These are phyloP conservation scores for Protobothrops mucrosquamatus DNA, from an alignment of 2,113 vertebrate genomes.

Conservation along the genomic window DNA sequence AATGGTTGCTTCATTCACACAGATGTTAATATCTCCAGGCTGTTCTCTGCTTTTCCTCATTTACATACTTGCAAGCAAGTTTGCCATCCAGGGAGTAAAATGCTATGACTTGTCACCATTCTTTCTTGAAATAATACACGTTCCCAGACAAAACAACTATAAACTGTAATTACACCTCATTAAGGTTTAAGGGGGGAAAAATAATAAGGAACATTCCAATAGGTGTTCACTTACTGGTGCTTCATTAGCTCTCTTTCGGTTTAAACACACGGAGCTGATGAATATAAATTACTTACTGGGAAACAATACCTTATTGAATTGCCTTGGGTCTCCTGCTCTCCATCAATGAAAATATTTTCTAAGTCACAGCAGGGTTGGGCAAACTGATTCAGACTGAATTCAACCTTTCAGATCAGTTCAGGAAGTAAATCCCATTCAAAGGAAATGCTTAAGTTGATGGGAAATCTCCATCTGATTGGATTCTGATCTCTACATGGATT, in stretches of 20 bases:
- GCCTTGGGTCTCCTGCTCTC: conserved; percentile 33
- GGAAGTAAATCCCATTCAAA: background rate
- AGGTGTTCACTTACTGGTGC: conserved; percentile 57
- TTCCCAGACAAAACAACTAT: conserved; percentile 57
- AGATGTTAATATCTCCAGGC: conserved; percentile 80
- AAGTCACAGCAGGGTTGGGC: background rate
- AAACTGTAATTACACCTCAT: conserved; percentile 67
- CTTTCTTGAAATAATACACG: conserved; percentile 58
- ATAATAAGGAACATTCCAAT: conserved; percentile 64
- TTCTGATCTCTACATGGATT: background rate
- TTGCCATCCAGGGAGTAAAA: conserved; percentile 62
- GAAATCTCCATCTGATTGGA: background rate
- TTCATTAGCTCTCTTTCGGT: conserved; percentile 62
- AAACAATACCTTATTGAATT: conserved; percentile 43
- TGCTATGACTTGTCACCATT: conserved; percentile 50
- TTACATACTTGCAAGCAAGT: conserved; percentile 71
- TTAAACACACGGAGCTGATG: conserved; percentile 63
- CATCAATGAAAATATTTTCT: conserved; percentile 29
- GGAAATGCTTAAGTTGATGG: background rate
- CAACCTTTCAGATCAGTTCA: conserved; percentile 28
- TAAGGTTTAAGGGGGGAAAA: conserved; percentile 67
- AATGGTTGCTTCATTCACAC: conserved; percentile 74
- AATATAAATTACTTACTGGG: conserved; percentile 60
- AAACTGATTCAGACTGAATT: conserved; percentile 7
- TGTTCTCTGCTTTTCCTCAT: conserved; percentile 69